Evolutionary conservation across 92 coral and sea anemone species (phyloP).

Genomic region (Siderastrea siderea): DNA sequence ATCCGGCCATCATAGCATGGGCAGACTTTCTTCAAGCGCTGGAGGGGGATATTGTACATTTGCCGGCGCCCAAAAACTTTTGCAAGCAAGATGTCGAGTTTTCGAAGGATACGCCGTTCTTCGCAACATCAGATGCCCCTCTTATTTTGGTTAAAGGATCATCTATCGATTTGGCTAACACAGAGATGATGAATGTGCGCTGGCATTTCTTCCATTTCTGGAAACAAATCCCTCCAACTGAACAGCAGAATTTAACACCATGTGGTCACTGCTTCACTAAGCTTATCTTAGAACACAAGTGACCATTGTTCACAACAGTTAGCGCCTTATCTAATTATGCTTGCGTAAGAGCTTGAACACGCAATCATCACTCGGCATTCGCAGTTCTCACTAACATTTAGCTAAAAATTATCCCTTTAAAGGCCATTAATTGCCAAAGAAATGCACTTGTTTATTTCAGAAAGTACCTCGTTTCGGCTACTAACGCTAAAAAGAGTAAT

Average conservation of each 20-base stretch:
- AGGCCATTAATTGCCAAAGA: too few species aligned
- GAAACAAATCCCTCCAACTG: too few species aligned
- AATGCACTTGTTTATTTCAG: too few species aligned
- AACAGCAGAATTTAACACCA: background rate
- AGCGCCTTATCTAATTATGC: too few species aligned
- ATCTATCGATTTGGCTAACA: background rate
- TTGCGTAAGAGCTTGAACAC: too few species aligned
- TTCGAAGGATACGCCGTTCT: conserved; percentile 43
- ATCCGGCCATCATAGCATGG: conserved; percentile 65
- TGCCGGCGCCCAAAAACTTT: conserved; percentile 49
- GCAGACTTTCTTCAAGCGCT: conserved; percentile 63
- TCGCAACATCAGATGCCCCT: conserved; percentile 17
- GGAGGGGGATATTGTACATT: conserved; percentile 57
- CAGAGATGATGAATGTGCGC: background rate
- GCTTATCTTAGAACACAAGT: background rate
- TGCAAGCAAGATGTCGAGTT: conserved; percentile 47
- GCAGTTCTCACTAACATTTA: background rate
- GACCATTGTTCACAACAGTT: background rate
- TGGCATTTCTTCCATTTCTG: background rate
- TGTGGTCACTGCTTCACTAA: conserved; percentile 1
- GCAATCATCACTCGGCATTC: background rate
- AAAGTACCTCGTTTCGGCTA: too few species aligned
- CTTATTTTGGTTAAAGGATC: conserved; percentile 13
- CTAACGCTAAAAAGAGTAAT: too few species aligned
- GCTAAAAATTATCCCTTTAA: too few species aligned